Percentiles rank a stretch among this genome's conserved stretches.
Evolutionary conservation across 2,113 vertebrate species (phyloP).

Genomic region (Formicarius rufipectus): DNA sequence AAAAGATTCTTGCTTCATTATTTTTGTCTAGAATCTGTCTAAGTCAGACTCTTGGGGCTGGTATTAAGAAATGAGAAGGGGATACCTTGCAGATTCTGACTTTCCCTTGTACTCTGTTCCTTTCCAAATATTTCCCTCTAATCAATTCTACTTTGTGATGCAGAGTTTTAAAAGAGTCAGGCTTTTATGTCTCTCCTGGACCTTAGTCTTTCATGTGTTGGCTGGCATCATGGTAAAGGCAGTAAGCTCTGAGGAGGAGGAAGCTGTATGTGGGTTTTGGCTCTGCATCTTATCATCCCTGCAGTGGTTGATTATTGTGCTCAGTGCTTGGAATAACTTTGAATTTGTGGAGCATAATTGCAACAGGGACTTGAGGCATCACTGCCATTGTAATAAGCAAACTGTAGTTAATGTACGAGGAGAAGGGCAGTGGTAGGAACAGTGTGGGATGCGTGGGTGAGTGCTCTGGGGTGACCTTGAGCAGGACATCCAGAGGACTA

Average conservation of each 20-base stretch:
- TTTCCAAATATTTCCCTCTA: neutral
- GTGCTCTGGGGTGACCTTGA: neutral
- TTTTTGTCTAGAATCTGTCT: neutral
- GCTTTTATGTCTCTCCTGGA: neutral
- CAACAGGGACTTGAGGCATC: neutral
- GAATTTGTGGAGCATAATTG: neutral
- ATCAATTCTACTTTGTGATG: neutral
- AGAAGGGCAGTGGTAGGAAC: neutral
- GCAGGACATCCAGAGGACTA: neutral
- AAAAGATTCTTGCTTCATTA: neutral
- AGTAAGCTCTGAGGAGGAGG: neutral
- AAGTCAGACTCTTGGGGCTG: neutral
- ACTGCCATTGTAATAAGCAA: neutral
- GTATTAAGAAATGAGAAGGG: neutral
- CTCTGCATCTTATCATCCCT: neutral
- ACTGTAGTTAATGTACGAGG: neutral
- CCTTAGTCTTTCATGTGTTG: neutral
- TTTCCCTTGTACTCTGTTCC: neutral
- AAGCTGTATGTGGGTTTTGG: neutral
- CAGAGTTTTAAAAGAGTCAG: neutral
- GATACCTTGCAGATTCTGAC: neutral
- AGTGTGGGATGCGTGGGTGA: neutral
- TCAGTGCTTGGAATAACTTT: neutral
- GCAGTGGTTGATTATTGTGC: neutral
- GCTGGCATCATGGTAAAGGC: neutral